Conservation (phyloP, 2,113 vertebrate species). For the Oceanites oceanicus region DNA sequence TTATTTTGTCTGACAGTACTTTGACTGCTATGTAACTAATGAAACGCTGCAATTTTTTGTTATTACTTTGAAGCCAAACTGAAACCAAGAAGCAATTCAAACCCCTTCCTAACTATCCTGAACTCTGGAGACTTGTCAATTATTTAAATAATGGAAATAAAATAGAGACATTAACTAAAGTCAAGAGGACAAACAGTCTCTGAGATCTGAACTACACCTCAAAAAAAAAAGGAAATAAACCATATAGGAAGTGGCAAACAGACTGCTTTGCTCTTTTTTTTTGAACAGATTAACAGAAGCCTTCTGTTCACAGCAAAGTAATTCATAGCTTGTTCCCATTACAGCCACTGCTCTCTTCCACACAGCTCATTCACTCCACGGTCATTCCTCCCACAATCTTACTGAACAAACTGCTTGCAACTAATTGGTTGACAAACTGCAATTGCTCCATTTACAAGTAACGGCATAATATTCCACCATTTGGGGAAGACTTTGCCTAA, state of each 20-base stretch:
- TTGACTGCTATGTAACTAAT: neutral
- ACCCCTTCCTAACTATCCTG: neutral
- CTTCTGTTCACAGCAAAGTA: neutral
- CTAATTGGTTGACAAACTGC: neutral
- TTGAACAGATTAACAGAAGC: neutral
- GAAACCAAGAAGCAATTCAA: neutral
- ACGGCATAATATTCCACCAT: neutral
- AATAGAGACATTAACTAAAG: neutral
- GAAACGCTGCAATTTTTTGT: neutral
- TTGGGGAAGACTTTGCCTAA: neutral
- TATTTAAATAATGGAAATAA: constrained; percentile 6
- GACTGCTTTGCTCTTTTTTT: neutral
- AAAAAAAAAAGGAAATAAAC: neutral
- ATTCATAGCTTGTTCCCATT: neutral
- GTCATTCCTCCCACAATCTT: neutral
- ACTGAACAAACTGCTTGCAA: neutral
- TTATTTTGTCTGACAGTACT: neutral
- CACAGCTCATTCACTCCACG: neutral
- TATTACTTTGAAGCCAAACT: neutral
- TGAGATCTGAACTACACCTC: neutral
- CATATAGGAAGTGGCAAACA: neutral
- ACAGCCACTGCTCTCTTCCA: neutral
- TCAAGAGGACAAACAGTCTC: neutral
- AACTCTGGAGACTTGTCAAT: neutral
- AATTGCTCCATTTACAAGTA: neutral